Conservation (phyloP, 2,113 vertebrate species). For the Pelecanoides urinatrix region DNA sequence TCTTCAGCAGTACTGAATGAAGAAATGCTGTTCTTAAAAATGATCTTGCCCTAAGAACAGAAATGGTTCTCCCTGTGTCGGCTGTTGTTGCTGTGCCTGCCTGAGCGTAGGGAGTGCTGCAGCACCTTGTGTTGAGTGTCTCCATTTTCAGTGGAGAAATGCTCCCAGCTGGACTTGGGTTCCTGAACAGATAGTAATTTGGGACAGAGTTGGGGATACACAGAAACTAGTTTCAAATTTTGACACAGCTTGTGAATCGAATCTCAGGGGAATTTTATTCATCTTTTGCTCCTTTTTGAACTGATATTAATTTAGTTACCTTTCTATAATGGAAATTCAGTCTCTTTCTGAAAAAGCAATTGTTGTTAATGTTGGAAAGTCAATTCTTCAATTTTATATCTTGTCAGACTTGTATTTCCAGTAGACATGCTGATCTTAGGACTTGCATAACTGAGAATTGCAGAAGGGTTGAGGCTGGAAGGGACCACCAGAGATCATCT, state of each 20-base stretch:
- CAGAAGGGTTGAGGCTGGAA: neutral
- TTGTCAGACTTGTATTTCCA: neutral
- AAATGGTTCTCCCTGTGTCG: neutral
- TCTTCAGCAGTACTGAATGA: neutral
- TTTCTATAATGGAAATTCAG: neutral
- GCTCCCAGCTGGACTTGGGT: neutral
- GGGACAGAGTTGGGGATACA: neutral
- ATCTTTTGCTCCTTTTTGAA: neutral
- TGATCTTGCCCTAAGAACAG: neutral
- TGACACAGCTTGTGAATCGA: neutral
- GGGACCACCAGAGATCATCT: neutral
- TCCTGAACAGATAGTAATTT: neutral
- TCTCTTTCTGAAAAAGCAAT: neutral
- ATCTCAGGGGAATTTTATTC: neutral
- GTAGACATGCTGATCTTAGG: neutral
- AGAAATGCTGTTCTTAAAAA: neutral
- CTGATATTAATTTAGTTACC: neutral
- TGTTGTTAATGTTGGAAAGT: neutral
- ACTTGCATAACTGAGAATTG: neutral
- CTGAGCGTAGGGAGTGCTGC: neutral
- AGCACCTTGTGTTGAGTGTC: fast-evolving
- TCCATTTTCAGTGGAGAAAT: neutral
- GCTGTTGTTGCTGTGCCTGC: neutral
- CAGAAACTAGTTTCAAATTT: neutral
- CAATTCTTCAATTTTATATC: neutral